A percentile compares a stretch with the other conserved stretches of the same genome.
Evolutionary conservation across 2,888 invertebrate genomes (phyloP).

Genomic region (Ctena decussata): DNA sequence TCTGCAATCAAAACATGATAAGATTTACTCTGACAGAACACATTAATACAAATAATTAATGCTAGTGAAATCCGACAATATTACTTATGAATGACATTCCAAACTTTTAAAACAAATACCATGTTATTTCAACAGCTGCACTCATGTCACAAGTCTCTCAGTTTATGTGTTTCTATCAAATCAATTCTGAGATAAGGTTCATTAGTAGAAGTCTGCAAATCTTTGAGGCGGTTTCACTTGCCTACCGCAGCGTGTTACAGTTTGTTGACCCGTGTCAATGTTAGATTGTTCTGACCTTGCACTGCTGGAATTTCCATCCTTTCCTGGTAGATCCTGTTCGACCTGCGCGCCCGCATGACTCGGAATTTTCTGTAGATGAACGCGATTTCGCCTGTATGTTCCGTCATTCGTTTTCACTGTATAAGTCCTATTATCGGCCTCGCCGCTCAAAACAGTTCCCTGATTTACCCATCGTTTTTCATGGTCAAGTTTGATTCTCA

Average conservation of each 20-base stretch:
- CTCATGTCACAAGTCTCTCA: not conserved
- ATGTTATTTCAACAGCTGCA: not conserved
- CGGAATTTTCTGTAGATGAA: not conserved
- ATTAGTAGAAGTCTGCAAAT: not conserved
- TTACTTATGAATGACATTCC: not conserved
- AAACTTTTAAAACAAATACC: not conserved
- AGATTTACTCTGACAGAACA: not conserved
- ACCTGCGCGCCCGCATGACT: not conserved
- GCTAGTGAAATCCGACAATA: no score
- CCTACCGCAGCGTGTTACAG: not conserved
- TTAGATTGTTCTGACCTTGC: not conserved
- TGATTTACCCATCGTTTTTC: slow-evolving; percentile 9
- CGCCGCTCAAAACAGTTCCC: not conserved
- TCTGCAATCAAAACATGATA: not conserved
- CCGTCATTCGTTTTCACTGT: not conserved
- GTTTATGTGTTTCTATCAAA: not conserved
- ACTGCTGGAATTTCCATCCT: not conserved
- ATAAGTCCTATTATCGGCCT: not conserved
- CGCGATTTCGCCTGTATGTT: not conserved
- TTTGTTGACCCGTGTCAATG: not conserved
- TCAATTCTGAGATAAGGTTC: not conserved
- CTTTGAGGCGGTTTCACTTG: not conserved
- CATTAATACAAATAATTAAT: not conserved
- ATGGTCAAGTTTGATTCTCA: slow-evolving; percentile 10
- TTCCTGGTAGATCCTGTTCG: not conserved